Evolutionary conservation across 1,140 invertebrate genomes (phyloP).

Genomic region (Tetragnatha versicolor): DNA sequence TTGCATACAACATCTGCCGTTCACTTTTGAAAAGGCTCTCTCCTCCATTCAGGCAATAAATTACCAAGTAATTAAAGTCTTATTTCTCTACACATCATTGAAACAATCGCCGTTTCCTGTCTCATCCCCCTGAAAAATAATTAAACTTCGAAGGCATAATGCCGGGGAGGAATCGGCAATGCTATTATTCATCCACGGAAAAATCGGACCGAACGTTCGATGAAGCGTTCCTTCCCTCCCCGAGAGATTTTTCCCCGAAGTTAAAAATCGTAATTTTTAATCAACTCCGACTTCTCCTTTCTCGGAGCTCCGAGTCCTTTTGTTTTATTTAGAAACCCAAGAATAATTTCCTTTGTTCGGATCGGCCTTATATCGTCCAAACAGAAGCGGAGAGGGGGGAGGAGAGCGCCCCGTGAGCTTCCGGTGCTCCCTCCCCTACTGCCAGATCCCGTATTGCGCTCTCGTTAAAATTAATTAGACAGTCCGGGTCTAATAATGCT

Average conservation of each 20-base stretch:
- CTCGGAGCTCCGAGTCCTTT: conserved; percentile 9
- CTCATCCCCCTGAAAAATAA: conserved; percentile 22
- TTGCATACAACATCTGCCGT: too few relatives aligned
- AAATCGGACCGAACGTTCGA: background rate
- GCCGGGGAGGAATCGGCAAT: conserved; percentile 6
- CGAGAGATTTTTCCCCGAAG: too few relatives aligned
- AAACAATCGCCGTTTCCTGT: conserved; percentile 24
- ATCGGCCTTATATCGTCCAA: too few relatives aligned
- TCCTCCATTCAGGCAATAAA: conserved; percentile 11
- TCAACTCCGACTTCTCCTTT: background rate
- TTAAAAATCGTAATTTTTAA: conserved; percentile 33
- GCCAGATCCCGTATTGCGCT: conserved; percentile 12
- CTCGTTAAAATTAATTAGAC: conserved; percentile 55
- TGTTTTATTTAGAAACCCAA: conserved; percentile 55
- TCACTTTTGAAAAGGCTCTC: too few relatives aligned
- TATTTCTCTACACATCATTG: conserved; percentile 16
- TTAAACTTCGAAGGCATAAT: background rate
- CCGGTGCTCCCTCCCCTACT: conserved; percentile 34
- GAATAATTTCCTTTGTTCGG: conserved; percentile 55
- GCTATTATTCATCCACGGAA: background rate
- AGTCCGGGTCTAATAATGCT: conserved; percentile 40
- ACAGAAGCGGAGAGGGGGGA: conserved; percentile 17
- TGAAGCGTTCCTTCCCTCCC: too few relatives aligned
- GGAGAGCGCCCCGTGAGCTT: background rate
- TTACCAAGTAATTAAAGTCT: conserved; percentile 8